phyloP scores from a whole-genome alignment of 2,113 vertebrate species.

The Macrotis lagotis region DNA sequence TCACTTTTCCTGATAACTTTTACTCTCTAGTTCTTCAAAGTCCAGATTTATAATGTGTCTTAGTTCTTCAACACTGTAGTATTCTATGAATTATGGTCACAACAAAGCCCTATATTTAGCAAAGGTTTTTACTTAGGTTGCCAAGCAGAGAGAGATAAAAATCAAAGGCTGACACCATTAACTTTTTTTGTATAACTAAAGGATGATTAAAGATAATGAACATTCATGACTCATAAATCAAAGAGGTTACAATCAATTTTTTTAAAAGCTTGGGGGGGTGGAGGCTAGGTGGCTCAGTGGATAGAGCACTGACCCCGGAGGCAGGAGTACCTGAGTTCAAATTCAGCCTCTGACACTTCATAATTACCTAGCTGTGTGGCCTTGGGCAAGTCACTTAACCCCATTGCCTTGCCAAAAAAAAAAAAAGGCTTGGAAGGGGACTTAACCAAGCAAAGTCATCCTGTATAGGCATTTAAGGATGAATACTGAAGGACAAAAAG shows the following conservation, averaged over 20 bases:
- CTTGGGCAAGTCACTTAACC: too few relatives aligned
- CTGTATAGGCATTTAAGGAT: background rate
- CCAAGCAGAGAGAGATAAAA: background rate
- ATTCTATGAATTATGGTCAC: background rate
- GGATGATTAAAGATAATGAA: background rate
- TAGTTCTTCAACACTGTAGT: background rate
- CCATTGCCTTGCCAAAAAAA: too few relatives aligned
- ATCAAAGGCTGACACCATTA: background rate
- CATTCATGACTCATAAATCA: background rate
- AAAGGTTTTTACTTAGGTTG: background rate
- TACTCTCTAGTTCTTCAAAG: background rate
- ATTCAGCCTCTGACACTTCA: too few relatives aligned
- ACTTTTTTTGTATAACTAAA: background rate
- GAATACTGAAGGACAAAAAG: background rate
- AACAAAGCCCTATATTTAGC: background rate
- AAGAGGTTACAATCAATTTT: background rate
- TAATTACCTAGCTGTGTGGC: too few relatives aligned
- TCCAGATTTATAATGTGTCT: background rate
- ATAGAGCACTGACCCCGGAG: too few relatives aligned
- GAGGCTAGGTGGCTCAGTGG: too few relatives aligned
- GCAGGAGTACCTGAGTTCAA: too few relatives aligned
- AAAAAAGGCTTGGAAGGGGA: background rate
- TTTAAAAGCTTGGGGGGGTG: too few relatives aligned
- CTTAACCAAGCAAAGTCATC: background rate
- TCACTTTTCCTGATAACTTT: background rate